A percentile compares a stretch with the other conserved stretches of the same genome.
These are phyloP conservation scores for Rhinolophus ferrumequinum DNA, from an alignment of 2,113 vertebrate species.

Conservation along the genomic window DNA sequence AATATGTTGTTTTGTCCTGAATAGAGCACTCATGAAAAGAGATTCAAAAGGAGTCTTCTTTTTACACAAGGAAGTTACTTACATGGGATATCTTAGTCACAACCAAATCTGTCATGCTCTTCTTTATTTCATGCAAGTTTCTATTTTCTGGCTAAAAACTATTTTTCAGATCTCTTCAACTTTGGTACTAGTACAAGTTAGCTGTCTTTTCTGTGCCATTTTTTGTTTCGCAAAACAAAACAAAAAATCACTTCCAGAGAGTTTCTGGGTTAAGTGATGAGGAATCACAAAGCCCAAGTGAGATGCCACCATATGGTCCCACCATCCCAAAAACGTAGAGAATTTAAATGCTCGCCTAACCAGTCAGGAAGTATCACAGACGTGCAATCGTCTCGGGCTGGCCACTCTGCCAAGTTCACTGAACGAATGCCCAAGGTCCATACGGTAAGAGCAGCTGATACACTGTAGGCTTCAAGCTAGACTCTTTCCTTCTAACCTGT, in stretches of 20 bases:
- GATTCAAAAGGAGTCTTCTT: neutral
- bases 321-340: neutral
- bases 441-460: neutral
- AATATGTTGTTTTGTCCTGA: neutral
- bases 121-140: neutral
- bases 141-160: conserved; percentile 32
- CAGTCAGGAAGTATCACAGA: neutral
- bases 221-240: neutral
- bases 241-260: neutral
- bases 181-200: neutral
- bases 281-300: neutral
- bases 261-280: neutral
- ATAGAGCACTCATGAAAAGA: neutral
- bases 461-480: neutral
- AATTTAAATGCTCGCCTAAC: neutral
- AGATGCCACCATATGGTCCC: neutral
- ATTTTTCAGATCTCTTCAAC: neutral
- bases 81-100: neutral
- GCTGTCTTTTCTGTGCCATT: neutral
- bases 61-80: neutral
- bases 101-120: neutral
- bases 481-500: neutral
- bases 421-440: neutral
- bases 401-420: neutral
- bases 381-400: too few species aligned